phyloP scores from a whole-genome alignment of 2,888 invertebrate genomes.

The Scaptomyza flava region DNA sequence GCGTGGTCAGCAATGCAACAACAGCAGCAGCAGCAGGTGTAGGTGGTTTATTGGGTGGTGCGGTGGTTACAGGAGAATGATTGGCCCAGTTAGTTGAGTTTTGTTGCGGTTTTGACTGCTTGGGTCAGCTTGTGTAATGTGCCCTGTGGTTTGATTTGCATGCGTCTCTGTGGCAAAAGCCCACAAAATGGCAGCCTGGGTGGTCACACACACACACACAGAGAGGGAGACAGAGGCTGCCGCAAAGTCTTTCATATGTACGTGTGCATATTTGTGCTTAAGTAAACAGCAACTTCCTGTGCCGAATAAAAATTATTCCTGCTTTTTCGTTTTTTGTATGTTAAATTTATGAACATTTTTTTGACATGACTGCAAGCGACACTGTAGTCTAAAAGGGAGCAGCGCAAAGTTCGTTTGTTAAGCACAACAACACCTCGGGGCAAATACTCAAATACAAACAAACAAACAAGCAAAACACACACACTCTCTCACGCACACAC shows the following conservation, averaged over 20 bases:
- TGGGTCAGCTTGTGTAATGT: slow-evolving; percentile 73
- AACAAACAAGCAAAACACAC: slow-evolving; percentile 21
- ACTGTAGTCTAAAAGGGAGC: slow-evolving; percentile 27
- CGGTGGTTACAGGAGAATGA: background rate
- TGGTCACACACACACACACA: slow-evolving; percentile 26
- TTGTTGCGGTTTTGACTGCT: slow-evolving; percentile 62
- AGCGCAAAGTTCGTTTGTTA: slow-evolving; percentile 41
- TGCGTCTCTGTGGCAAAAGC: slow-evolving; percentile 28
- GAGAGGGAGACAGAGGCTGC: slow-evolving; percentile 48
- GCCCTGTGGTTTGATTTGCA: slow-evolving; percentile 67
- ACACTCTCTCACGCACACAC: slow-evolving; percentile 37
- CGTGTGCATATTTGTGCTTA: slow-evolving; percentile 32
- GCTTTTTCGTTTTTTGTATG: background rate
- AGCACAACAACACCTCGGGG: slow-evolving; percentile 66
- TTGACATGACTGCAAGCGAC: slow-evolving; percentile 62
- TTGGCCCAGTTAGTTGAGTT: slow-evolving; percentile 62
- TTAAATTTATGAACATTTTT: slow-evolving; percentile 74
- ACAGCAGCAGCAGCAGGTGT: slow-evolving; percentile 30
- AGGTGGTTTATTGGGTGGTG: slow-evolving; percentile 35
- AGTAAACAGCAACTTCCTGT: slow-evolving; percentile 80
- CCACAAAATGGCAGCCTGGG: slow-evolving; percentile 36
- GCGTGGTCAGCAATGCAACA: slow-evolving; percentile 39
- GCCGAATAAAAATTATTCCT: slow-evolving; percentile 43
- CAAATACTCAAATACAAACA: slow-evolving; percentile 52
- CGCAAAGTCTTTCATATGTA: slow-evolving; percentile 20